Evolutionary conservation across 2,888 invertebrate species (phyloP).

Genomic region (Cephonodes hylas): DNA sequence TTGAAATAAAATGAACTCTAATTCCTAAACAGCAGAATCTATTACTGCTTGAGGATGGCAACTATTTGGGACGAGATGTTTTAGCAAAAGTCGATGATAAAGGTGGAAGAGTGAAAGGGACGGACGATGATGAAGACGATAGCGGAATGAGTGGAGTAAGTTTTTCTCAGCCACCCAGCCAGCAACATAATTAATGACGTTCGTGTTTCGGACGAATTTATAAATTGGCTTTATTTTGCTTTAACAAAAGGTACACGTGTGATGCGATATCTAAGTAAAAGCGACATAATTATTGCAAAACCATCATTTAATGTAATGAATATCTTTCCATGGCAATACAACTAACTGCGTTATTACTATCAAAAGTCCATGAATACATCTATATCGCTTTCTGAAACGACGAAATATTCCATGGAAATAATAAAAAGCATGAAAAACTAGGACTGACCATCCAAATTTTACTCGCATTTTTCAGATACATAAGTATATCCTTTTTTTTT

Average conservation of each 20-base stretch:
- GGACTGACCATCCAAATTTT: no score
- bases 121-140: constrained; percentile 69
- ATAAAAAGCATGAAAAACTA: no score
- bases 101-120: constrained; percentile 59
- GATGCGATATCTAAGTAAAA: constrained; percentile 62
- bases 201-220: constrained; percentile 79
- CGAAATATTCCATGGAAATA: no score
- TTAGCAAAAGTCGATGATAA: constrained; percentile 22
- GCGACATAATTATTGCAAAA: constrained; percentile 46
- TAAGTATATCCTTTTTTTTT: no score
- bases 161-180: constrained; percentile 81
- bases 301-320: constrained; percentile 15
- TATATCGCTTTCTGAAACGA: no score
- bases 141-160: constrained; percentile 79
- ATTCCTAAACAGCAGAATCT: constrained; percentile 21
- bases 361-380: no score
- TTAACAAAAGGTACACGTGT: constrained; percentile 70
- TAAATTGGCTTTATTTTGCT: constrained; percentile 76
- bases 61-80: constrained; percentile 27
- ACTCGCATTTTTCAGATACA: no score
- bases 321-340: neutral
- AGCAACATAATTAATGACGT: constrained; percentile 81
- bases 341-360: no score
- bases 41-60: constrained; percentile 19
- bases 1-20: neutral